Percentiles rank a stretch among this genome's conserved stretches.
Evolutionary conservation across 1,140 invertebrate species (phyloP).

Genomic region (Cydia strobilella): DNA sequence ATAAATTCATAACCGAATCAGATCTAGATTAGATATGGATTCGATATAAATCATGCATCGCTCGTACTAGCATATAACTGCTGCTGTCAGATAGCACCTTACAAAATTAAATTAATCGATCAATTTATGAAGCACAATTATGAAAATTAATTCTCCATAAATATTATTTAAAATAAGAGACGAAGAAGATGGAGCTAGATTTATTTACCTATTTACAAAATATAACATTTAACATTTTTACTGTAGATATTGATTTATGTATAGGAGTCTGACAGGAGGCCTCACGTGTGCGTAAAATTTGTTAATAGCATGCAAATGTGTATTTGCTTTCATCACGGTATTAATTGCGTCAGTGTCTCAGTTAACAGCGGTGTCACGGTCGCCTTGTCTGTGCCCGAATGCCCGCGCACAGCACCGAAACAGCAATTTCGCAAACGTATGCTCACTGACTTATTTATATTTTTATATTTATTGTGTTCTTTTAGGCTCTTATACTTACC

Average conservation of each 20-base stretch:
- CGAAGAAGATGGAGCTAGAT: no score
- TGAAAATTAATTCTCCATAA: no score
- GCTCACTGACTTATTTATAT: constrained; percentile 14
- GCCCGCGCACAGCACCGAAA: constrained; percentile 4
- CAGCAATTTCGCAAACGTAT: constrained; percentile 23
- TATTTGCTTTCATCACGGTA: constrained; percentile 22
- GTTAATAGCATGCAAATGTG: constrained; percentile 18
- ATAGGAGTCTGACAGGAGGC: neutral
- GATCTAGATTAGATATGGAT: no score
- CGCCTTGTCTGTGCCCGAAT: constrained; percentile 16
- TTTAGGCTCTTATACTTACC: neutral
- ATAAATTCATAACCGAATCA: no score
- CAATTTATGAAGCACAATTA: no score
- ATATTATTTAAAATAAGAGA: no score
- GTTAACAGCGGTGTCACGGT: constrained; percentile 27
- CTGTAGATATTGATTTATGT: constrained; percentile 9
- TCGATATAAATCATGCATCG: no score
- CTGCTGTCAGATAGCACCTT: no score
- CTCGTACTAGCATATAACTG: no score
- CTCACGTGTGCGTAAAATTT: constrained; percentile 17
- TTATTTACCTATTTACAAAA: no score
- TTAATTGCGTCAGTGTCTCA: constrained; percentile 25
- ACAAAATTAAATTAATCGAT: no score
- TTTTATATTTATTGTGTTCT: constrained; percentile 16
- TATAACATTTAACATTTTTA: neutral